Conservation (phyloP, 1,140 invertebrate genomes). For the Bicyclus anynana region DNA sequence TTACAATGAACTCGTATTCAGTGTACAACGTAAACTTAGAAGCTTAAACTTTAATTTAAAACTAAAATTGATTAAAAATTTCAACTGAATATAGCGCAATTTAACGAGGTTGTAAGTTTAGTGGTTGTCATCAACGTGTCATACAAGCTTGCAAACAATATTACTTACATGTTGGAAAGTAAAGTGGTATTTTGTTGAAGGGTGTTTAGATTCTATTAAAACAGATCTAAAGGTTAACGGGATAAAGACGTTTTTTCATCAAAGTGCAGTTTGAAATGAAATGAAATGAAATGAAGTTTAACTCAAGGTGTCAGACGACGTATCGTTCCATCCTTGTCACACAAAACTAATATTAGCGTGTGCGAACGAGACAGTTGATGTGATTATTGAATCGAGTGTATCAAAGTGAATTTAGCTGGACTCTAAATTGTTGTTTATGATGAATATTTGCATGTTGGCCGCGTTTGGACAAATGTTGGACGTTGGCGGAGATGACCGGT, state of each 20-base stretch:
- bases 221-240: background rate
- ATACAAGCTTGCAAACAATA: background rate
- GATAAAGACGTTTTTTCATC: background rate
- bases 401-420: background rate
- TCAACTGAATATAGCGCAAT: background rate
- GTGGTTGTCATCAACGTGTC: background rate
- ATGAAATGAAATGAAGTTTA: background rate
- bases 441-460: background rate
- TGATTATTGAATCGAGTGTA: background rate
- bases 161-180: background rate
- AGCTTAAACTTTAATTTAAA: too few relatives aligned
- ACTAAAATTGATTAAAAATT: background rate
- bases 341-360: background rate
- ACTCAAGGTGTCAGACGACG: background rate
- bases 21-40: too few relatives aligned
- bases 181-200: background rate
- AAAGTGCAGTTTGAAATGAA: too few relatives aligned
- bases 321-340: background rate
- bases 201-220: background rate
- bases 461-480: background rate
- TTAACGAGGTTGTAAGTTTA: background rate
- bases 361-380: background rate
- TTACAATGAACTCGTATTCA: too few relatives aligned
- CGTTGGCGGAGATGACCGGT: background rate
- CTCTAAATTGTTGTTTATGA: background rate